phyloP scores from a whole-genome alignment of 2,797 vertebrate genomes.

The Sebastes dallii region DNA sequence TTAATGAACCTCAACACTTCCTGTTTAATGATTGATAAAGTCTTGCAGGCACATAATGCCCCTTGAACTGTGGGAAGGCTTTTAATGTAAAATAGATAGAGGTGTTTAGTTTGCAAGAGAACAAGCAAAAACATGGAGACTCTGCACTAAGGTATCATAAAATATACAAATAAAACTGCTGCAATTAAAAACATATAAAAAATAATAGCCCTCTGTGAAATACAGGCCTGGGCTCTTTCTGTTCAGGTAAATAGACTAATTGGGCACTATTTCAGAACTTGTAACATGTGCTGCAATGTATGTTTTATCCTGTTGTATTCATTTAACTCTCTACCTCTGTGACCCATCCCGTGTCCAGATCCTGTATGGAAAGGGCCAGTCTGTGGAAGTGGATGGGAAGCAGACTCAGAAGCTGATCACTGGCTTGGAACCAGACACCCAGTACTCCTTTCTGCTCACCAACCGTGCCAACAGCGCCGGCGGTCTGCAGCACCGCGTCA shows the following conservation, averaged over 20 bases:
- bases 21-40: neutral
- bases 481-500: slow-evolving; percentile 94
- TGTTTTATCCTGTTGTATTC: neutral
- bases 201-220: neutral
- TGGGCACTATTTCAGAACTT: neutral
- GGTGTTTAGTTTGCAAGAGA: neutral
- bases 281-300: neutral
- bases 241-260: neutral
- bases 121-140: neutral
- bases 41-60: neutral
- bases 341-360: slow-evolving; percentile 80
- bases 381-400: slow-evolving; percentile 93
- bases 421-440: slow-evolving; percentile 93
- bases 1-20: neutral
- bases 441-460: slow-evolving; percentile 95
- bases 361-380: slow-evolving; percentile 94
- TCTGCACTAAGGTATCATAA: neutral
- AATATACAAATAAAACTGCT: neutral
- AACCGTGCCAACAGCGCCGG: slow-evolving; percentile 96
- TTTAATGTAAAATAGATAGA: neutral
- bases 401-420: slow-evolving; percentile 93
- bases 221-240: neutral
- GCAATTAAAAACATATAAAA: neutral
- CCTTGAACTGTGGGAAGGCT: neutral
- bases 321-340: neutral